A percentile compares a stretch with the other conserved stretches of the same genome.
These are phyloP conservation scores for Chaunax sp. DNA, from an alignment of 2,797 vertebrate genomes.

Conservation along the genomic window DNA sequence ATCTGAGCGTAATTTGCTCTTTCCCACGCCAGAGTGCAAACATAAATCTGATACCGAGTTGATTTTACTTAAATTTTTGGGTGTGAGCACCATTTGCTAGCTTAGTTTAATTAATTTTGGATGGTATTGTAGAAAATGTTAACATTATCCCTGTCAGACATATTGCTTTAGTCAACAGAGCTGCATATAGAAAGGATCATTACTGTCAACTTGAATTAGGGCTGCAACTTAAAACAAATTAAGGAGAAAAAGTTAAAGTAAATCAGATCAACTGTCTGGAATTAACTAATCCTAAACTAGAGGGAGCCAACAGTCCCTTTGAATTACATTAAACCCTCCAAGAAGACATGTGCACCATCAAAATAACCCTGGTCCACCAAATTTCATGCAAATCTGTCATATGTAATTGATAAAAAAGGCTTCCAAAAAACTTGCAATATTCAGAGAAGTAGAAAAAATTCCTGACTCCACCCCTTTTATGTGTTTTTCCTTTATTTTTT, in stretches of 20 bases:
- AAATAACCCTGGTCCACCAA: too few relatives aligned
- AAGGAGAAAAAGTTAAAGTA: conserved; percentile 27
- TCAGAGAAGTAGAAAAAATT: too few relatives aligned
- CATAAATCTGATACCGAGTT: conserved; percentile 44
- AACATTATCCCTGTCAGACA: conserved; percentile 53
- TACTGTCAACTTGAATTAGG: conserved; percentile 36
- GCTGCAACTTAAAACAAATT: conserved; percentile 29
- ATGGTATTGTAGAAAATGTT: conserved; percentile 57
- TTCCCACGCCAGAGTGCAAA: conserved; percentile 50
- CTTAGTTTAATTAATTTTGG: conserved; percentile 60
- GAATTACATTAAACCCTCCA: too few relatives aligned
- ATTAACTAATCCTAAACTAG: conserved; percentile 9
- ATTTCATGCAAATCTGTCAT: too few relatives aligned
- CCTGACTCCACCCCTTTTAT: too few relatives aligned
- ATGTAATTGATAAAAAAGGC: too few relatives aligned
- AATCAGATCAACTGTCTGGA: conserved; percentile 33
- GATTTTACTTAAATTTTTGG: conserved; percentile 48
- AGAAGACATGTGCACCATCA: too few relatives aligned
- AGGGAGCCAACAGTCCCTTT: too few relatives aligned
- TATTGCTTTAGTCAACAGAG: conserved; percentile 51
- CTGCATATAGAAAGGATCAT: conserved; percentile 40
- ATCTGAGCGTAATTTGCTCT: conserved; percentile 40
- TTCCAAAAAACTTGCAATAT: too few relatives aligned
- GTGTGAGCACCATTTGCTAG: conserved; percentile 35
- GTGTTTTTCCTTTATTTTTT: too few relatives aligned